phyloP scores from a whole-genome alignment of 2,797 vertebrate species.

The Taeniopygia guttata region DNA sequence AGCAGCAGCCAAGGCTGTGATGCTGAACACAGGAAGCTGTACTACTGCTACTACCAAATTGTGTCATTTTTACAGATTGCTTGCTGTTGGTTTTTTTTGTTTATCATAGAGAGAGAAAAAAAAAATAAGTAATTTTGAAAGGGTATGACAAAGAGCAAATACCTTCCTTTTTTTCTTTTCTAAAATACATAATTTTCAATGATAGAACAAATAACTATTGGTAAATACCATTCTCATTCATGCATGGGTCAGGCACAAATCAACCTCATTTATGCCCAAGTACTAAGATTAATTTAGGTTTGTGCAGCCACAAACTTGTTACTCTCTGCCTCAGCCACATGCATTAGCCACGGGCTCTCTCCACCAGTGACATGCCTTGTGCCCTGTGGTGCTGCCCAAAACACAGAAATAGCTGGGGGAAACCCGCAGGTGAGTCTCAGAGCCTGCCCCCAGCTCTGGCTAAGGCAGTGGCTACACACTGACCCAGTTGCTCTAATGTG shows the following conservation, averaged over 20 bases:
- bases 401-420: neutral
- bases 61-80: neutral
- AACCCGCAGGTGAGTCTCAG: neutral
- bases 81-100: neutral
- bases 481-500: neutral
- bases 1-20: neutral
- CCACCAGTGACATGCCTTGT: fast-evolving
- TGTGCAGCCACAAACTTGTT: neutral
- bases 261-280: neutral
- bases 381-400: neutral
- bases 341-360: neutral
- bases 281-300: neutral
- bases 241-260: neutral
- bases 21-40: neutral
- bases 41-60: neutral
- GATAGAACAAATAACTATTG: neutral
- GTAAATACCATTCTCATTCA: neutral
- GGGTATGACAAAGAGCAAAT: neutral
- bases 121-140: neutral
- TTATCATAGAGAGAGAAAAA: neutral
- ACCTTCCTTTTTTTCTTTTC: neutral
- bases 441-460: neutral
- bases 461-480: neutral
- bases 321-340: neutral
- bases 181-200: neutral